These are phyloP conservation scores for Petrocephalus schoutedeni DNA, from an alignment of 2,797 vertebrate genomes.

Conservation along the genomic window DNA sequence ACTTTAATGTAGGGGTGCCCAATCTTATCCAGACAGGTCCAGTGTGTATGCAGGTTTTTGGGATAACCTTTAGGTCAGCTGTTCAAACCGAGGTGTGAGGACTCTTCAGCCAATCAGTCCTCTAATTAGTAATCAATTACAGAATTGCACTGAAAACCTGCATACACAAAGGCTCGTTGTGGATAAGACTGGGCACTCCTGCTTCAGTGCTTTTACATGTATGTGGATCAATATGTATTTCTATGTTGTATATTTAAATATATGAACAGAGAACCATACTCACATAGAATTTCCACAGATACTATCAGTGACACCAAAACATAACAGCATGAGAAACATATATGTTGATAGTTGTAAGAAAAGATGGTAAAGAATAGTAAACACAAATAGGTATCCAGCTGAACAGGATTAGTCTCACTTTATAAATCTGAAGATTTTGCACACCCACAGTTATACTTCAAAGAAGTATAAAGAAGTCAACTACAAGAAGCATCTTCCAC, in stretches of 20 bases:
- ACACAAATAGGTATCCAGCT: neutral
- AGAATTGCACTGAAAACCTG: too few species aligned
- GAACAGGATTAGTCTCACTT: neutral
- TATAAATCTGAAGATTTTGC: constrained; percentile 1
- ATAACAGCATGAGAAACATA: neutral
- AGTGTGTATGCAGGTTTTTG: too few species aligned
- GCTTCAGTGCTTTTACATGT: neutral
- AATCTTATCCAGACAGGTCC: too few species aligned
- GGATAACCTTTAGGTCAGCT: too few species aligned
- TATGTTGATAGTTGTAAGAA: neutral
- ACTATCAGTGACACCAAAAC: neutral
- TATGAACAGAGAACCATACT: neutral
- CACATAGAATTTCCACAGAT: neutral
- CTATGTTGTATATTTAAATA: neutral
- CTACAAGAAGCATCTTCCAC: neutral
- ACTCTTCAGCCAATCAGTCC: too few species aligned
- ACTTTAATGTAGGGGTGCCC: neutral
- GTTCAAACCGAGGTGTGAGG: too few species aligned
- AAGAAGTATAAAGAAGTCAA: neutral
- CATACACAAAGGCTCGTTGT: too few species aligned
- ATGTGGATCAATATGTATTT: neutral
- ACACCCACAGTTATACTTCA: neutral
- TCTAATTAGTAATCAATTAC: too few species aligned
- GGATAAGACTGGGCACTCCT: too few species aligned
- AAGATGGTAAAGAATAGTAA: neutral